Percentiles rank a stretch among this genome's conserved stretches.
Evolutionary conservation across 2,888 invertebrate genomes (phyloP).

Genomic region (Operophtera brumata): DNA sequence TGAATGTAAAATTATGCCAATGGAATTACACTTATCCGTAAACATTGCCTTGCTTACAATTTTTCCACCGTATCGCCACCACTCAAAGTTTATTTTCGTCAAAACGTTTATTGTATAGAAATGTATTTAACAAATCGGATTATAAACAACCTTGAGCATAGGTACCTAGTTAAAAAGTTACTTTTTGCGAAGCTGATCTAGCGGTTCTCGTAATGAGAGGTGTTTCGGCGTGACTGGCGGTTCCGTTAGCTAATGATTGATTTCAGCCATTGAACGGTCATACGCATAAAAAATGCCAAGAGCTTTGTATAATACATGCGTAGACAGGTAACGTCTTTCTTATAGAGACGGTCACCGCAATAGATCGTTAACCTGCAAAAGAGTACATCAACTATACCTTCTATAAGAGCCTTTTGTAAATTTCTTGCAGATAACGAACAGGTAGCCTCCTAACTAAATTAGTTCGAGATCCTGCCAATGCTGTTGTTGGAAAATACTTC

Average conservation of each 20-base stretch:
- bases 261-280: constrained; percentile 16
- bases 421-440: too few relatives aligned
- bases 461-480: too few relatives aligned
- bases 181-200: constrained; percentile 28
- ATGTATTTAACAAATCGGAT: constrained; percentile 26
- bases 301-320: too few relatives aligned
- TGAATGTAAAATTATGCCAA: constrained; percentile 66
- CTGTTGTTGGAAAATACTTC: too few relatives aligned
- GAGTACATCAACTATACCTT: too few relatives aligned
- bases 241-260: constrained; percentile 29
- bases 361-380: too few relatives aligned
- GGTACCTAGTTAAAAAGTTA: constrained; percentile 29
- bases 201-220: constrained; percentile 25
- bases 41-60: constrained; percentile 26
- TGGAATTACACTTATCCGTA: constrained; percentile 40
- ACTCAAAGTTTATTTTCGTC: neutral
- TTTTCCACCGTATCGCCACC: constrained; percentile 31
- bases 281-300: constrained; percentile 3
- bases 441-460: too few relatives aligned
- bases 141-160: constrained; percentile 26
- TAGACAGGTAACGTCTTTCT: too few relatives aligned
- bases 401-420: too few relatives aligned
- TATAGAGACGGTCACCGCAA: neutral
- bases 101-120: neutral
- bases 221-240: constrained; percentile 30